Percentiles rank a stretch among this genome's conserved stretches.
These are phyloP conservation scores for Tyrannus savana DNA, from an alignment of 2,113 vertebrate genomes.

Conservation along the genomic window DNA sequence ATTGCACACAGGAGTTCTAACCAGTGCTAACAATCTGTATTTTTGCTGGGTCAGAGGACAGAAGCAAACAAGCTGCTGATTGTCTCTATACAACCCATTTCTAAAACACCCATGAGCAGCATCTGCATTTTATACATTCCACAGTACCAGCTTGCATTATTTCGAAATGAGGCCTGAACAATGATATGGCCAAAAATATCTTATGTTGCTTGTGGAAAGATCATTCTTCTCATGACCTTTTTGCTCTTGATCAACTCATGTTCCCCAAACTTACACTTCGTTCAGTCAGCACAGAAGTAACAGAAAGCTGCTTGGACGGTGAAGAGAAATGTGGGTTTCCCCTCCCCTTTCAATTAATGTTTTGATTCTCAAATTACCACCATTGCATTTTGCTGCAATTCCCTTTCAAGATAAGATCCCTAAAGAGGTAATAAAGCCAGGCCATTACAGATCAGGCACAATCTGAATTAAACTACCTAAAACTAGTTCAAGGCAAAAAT, in stretches of 20 bases:
- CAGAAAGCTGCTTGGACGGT: not conserved
- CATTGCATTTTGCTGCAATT: not conserved
- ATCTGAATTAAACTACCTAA: not conserved
- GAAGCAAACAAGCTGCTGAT: not conserved
- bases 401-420: not conserved
- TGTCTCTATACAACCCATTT: not conserved
- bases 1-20: not conserved
- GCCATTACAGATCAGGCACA: not conserved
- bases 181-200: not conserved
- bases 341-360: not conserved
- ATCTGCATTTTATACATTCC: not conserved
- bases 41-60: not conserved
- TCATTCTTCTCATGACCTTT: not conserved
- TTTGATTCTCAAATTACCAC: not conserved
- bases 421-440: not conserved
- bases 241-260: not conserved
- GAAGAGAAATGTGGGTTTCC: not conserved
- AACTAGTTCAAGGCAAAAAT: not conserved
- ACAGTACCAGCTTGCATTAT: not conserved
- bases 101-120: not conserved
- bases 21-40: not conserved
- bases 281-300: not conserved
- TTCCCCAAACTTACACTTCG: not conserved
- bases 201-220: not conserved
- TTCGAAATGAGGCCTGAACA: not conserved